Percentiles rank a stretch among this genome's conserved stretches.
These are phyloP conservation scores for Cynoglossus semilaevis DNA, from an alignment of 2,113 vertebrate genomes.

Conservation along the genomic window DNA sequence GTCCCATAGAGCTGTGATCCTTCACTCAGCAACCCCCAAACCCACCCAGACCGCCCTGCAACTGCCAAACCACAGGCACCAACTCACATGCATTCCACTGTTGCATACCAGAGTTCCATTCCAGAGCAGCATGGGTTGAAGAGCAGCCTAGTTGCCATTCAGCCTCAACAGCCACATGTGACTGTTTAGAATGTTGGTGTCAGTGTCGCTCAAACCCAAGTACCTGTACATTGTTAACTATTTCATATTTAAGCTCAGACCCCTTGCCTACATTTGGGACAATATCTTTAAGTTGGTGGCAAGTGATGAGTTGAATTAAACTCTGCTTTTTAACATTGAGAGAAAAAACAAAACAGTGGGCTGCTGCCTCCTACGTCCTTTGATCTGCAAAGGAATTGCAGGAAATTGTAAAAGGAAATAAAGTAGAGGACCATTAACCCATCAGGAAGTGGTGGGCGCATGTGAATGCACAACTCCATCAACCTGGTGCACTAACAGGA, in stretches of 20 bases:
- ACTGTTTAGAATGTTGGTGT: not conserved
- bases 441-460: conserved; percentile 54
- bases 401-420: conserved; percentile 65
- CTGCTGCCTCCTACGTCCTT: conserved; percentile 36
- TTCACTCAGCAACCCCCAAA: conserved; percentile 6
- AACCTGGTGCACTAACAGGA: conserved; percentile 38
- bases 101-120: conserved; percentile 43
- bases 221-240: no score
- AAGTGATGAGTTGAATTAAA: not conserved
- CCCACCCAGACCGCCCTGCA: conserved; percentile 18
- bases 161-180: not conserved
- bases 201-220: not conserved
- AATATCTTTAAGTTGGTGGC: not conserved
- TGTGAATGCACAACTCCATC: conserved; percentile 40
- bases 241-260: no score
- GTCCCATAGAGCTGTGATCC: not conserved
- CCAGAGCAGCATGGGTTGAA: conserved; percentile 29
- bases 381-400: conserved; percentile 59
- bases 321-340: conserved; percentile 2
- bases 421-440: conserved; percentile 52
- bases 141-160: conserved; percentile 5
- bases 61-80: conserved; percentile 51
- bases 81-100: conserved; percentile 49
- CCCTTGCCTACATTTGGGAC: not conserved
- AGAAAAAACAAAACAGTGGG: conserved; percentile 3